phyloP scores from a whole-genome alignment of 2,113 vertebrate species.

The Rhea americana region DNA sequence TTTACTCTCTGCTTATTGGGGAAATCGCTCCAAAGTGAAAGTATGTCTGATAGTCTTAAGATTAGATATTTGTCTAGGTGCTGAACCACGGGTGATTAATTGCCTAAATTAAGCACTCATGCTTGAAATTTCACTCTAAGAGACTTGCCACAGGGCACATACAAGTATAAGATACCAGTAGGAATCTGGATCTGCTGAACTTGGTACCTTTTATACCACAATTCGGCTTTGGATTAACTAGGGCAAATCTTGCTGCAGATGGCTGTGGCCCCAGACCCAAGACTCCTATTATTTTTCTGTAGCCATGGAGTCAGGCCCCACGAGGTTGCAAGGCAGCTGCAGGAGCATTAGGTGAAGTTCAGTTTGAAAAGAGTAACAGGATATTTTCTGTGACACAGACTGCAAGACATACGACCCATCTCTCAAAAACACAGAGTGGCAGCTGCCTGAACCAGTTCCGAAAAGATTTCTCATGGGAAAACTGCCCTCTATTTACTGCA shows the following conservation, averaged over 20 bases:
- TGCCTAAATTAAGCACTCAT: background rate
- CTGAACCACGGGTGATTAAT: background rate
- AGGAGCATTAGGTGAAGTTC: background rate
- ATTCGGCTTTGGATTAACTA: background rate
- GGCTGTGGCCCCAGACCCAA: background rate
- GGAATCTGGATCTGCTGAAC: background rate
- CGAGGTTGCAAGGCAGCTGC: background rate
- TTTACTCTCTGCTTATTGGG: conserved; percentile 7
- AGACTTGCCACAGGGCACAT: background rate
- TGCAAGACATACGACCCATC: background rate
- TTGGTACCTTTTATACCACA: background rate
- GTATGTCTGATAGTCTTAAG: background rate
- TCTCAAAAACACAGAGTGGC: background rate
- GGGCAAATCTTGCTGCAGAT: background rate
- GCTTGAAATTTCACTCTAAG: background rate
- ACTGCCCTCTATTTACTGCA: background rate
- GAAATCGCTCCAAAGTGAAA: conserved; percentile 6
- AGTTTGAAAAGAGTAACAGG: background rate
- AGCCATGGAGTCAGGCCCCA: background rate
- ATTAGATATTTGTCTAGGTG: background rate
- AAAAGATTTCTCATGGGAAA: background rate
- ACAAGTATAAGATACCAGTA: background rate
- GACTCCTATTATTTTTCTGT: background rate
- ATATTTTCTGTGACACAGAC: background rate
- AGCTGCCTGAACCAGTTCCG: background rate